phyloP scores from a whole-genome alignment of 2,113 vertebrate species.

The Anarrhichthys ocellatus region DNA sequence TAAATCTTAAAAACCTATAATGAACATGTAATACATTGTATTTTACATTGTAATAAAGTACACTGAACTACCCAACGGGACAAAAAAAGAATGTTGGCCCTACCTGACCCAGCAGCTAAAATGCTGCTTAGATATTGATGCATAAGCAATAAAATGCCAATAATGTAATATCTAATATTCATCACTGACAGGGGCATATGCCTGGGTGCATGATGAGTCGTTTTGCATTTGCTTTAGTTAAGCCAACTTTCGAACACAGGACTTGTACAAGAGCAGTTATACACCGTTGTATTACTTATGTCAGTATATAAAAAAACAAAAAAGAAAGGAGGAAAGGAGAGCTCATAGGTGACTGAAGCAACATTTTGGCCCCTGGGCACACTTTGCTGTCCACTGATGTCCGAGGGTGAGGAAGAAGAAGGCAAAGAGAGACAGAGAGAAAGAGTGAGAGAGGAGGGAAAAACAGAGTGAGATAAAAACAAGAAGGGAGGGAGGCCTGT shows the following conservation, averaged over 20 bases:
- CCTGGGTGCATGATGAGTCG: neutral
- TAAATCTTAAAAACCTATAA: neutral
- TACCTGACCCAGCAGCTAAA: neutral
- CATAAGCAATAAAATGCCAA: neutral
- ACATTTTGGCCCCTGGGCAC: neutral
- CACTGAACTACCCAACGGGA: neutral
- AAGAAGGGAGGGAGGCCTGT: slow-evolving; percentile 55
- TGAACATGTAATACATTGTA: neutral
- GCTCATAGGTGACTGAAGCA: slow-evolving; percentile 8
- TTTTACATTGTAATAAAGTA: neutral
- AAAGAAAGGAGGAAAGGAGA: neutral
- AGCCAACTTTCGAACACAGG: neutral
- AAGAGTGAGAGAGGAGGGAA: neutral
- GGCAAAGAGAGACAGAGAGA: slow-evolving; percentile 7
- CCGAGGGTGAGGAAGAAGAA: slow-evolving; percentile 6
- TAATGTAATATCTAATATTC: neutral
- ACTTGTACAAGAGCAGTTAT: neutral
- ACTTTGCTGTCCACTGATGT: slow-evolving; percentile 19
- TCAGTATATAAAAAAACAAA: neutral
- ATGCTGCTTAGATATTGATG: neutral
- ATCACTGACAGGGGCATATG: neutral
- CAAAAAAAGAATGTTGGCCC: neutral
- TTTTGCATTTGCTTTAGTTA: neutral
- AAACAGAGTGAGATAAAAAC: slow-evolving; percentile 26
- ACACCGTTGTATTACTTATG: neutral